Evolutionary conservation across 2,113 vertebrate genomes (phyloP).

Genomic region (Catagonus wagneri): DNA sequence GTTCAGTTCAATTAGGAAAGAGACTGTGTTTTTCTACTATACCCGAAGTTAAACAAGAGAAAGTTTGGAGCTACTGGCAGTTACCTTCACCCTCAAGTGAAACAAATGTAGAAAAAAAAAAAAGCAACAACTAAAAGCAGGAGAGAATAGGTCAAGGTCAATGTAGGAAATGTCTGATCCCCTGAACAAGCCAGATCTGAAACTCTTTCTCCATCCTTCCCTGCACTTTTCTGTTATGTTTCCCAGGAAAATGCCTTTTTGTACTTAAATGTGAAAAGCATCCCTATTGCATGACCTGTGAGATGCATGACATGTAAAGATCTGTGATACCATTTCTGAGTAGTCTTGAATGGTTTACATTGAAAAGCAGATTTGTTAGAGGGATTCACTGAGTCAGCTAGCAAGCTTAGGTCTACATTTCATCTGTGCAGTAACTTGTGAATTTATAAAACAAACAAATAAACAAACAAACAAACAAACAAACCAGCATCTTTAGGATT

Average conservation of each 20-base stretch:
- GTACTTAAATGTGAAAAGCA: neutral
- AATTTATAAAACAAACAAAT: neutral
- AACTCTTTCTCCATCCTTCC: neutral
- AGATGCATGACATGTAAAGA: neutral
- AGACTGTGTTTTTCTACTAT: neutral
- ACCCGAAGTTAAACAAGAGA: neutral
- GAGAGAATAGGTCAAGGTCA: neutral
- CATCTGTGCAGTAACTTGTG: neutral
- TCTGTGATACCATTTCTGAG: neutral
- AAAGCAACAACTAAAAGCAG: neutral
- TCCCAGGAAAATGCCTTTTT: neutral
- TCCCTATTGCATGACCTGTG: neutral
- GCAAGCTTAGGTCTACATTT: neutral
- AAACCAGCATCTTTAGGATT: neutral
- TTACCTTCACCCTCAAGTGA: neutral
- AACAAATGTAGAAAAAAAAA: neutral
- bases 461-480: neutral
- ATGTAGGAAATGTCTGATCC: neutral
- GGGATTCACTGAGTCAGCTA: neutral
- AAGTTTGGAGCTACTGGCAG: neutral
- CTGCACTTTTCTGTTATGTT: neutral
- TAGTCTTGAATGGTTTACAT: neutral
- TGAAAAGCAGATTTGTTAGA: neutral
- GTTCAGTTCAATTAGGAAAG: too few species aligned
- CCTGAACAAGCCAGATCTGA: neutral